Evolutionary conservation across 2,888 invertebrate genomes (phyloP).

Genomic region (Nemapogon koenigi): DNA sequence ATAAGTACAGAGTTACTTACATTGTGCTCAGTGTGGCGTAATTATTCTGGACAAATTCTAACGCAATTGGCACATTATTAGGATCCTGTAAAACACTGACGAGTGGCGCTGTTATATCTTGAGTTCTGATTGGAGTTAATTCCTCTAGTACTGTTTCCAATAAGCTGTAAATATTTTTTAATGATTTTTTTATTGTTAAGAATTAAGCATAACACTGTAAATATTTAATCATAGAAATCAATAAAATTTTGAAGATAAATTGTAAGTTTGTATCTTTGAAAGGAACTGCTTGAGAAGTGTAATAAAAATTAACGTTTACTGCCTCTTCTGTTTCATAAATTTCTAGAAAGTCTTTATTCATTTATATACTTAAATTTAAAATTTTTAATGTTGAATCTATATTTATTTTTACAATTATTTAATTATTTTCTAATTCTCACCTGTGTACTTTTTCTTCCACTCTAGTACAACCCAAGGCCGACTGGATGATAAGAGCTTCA

Average conservation of each 20-base stretch:
- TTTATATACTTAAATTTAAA: too few species aligned
- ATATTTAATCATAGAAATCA: too few species aligned
- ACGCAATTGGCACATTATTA: conserved; percentile 57
- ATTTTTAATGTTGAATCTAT: too few species aligned
- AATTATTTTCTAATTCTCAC: conserved; percentile 30
- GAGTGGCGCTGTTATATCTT: conserved; percentile 50
- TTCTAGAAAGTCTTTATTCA: too few species aligned
- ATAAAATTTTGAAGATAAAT: too few species aligned
- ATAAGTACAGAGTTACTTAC: conserved; percentile 27
- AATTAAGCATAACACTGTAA: too few species aligned
- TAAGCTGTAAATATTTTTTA: too few species aligned
- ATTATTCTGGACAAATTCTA: conserved; percentile 52
- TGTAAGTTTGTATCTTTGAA: too few species aligned
- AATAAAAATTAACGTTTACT: too few species aligned
- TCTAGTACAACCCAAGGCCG: conserved; percentile 66
- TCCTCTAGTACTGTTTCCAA: conserved; percentile 35
- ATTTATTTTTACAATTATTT: not conserved
- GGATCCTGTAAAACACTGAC: conserved; percentile 55
- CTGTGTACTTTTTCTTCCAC: conserved; percentile 55
- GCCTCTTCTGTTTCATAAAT: too few species aligned
- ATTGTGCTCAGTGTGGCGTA: conserved; percentile 35
- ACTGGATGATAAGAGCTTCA: conserved; percentile 66
- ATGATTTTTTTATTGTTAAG: too few species aligned
- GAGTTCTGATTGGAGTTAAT: conserved; percentile 37
- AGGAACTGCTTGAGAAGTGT: too few species aligned